Percentiles rank a stretch among this genome's conserved stretches.
phyloP scores from a whole-genome alignment of 1,140 invertebrate genomes.

The Manduca sexta region DNA sequence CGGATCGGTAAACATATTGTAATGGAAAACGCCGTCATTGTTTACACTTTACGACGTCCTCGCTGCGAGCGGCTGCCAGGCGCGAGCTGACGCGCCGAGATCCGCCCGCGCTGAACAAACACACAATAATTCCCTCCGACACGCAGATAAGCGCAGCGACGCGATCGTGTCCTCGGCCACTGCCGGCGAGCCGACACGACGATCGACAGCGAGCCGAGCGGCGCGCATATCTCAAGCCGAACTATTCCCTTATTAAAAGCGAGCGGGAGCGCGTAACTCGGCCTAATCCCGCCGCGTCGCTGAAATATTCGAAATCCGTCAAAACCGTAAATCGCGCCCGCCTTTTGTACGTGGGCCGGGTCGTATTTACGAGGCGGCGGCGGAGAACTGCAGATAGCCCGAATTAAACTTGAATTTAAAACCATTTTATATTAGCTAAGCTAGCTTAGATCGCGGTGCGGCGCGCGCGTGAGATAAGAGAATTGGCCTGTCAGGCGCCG shows the following conservation, averaged over 20 bases:
- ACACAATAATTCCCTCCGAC: not conserved
- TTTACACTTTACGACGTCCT: constrained; percentile 70
- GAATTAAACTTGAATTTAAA: constrained; percentile 72
- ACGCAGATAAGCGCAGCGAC: not conserved
- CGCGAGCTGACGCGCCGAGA: constrained; percentile 56
- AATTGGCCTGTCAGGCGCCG: constrained; percentile 88
- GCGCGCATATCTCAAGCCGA: constrained; percentile 2
- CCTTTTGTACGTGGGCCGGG: constrained; percentile 50
- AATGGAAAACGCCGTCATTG: constrained; percentile 71
- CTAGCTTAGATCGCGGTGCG: constrained; percentile 64
- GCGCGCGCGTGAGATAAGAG: constrained; percentile 80
- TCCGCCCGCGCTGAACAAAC: constrained; percentile 27
- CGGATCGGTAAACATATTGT: constrained; percentile 73
- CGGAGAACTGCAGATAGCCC: constrained; percentile 58
- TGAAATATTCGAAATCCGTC: constrained; percentile 63
- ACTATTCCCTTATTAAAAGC: constrained; percentile 44
- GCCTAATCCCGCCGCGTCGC: constrained; percentile 38
- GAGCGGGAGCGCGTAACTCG: constrained; percentile 34
- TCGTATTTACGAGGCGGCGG: constrained; percentile 44
- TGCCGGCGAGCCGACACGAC: too few relatives aligned
- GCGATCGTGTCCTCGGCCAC: too few relatives aligned
- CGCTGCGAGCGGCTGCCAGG: constrained; percentile 11
- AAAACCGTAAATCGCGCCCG: constrained; percentile 61
- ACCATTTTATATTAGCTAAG: constrained; percentile 73
- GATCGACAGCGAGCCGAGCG: not conserved